These are phyloP conservation scores for Ctenicera cuprea DNA, from an alignment of 2,888 invertebrate genomes.

Conservation along the genomic window DNA sequence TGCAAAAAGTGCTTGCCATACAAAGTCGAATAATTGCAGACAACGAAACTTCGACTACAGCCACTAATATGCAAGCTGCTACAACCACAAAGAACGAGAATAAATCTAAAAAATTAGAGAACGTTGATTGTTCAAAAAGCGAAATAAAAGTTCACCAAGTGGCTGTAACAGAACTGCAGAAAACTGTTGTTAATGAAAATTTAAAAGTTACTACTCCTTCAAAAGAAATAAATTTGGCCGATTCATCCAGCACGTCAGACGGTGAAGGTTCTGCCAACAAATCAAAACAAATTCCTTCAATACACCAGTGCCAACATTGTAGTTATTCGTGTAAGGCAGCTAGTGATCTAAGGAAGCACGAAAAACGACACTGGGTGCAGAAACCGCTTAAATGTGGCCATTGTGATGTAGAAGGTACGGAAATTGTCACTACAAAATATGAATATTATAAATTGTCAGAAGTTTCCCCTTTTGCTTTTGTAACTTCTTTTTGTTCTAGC, in stretches of 20 bases:
- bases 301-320: constrained; percentile 43
- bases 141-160: background rate
- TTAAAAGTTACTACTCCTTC: too few relatives aligned
- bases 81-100: constrained; percentile 43
- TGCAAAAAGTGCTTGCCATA: constrained; percentile 61
- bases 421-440: background rate
- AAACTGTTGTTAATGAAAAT: too few relatives aligned
- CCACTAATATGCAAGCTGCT: constrained; percentile 29
- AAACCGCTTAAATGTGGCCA: constrained; percentile 72
- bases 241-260: constrained; percentile 28
- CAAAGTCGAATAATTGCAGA: constrained; percentile 57
- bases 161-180: too few relatives aligned
- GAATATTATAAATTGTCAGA: too few relatives aligned
- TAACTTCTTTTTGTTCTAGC: too few relatives aligned
- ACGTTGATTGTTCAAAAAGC: background rate
- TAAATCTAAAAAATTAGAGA: constrained; percentile 2
- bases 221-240: background rate
- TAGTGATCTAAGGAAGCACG: constrained; percentile 70
- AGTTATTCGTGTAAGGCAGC: constrained; percentile 57
- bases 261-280: constrained; percentile 28
- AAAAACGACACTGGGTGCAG: constrained; percentile 72
- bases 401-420: constrained; percentile 67
- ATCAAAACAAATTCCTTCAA: background rate
- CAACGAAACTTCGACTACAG: background rate
- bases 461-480: too few relatives aligned